These are phyloP conservation scores for Hypomesus transpacificus DNA, from an alignment of 2,113 vertebrate genomes.

Conservation along the genomic window DNA sequence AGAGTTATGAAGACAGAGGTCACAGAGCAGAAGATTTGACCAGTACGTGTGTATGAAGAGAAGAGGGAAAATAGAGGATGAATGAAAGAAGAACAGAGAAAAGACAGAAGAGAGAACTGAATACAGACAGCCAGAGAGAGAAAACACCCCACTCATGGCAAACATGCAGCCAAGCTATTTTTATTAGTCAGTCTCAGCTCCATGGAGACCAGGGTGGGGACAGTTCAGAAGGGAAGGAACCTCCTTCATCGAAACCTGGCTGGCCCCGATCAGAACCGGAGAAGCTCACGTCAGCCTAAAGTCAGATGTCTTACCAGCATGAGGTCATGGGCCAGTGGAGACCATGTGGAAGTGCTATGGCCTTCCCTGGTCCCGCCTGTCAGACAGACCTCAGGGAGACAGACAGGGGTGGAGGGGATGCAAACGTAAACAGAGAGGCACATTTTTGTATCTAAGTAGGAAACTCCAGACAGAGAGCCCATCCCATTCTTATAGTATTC, in stretches of 20 bases:
- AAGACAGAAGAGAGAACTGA: not conserved
- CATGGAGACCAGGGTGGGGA: slow-evolving; percentile 68
- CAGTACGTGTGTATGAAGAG: slow-evolving; percentile 5
- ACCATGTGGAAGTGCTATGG: too few relatives aligned
- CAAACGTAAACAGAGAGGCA: not conserved
- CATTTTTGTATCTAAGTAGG: not conserved
- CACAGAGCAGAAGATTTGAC: too few relatives aligned
- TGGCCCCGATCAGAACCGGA: slow-evolving; percentile 58
- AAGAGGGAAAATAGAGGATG: slow-evolving; percentile 12
- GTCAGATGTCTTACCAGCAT: too few relatives aligned
- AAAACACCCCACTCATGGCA: slow-evolving; percentile 44
- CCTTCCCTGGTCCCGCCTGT: too few relatives aligned
- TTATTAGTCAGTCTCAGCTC: slow-evolving; percentile 69
- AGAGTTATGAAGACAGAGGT: too few relatives aligned
- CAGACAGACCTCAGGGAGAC: too few relatives aligned
- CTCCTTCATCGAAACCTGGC: slow-evolving; percentile 71
- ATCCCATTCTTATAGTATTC: too few relatives aligned
- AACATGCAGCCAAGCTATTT: slow-evolving; percentile 63
- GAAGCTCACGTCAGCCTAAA: not conserved
- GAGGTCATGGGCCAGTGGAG: too few relatives aligned
- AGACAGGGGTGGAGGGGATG: not conserved
- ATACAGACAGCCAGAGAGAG: slow-evolving; percentile 23
- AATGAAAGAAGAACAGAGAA: not conserved
- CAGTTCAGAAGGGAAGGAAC: slow-evolving; percentile 48
- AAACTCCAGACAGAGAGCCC: not conserved